These are phyloP conservation scores for Portevinia maculata DNA, from an alignment of 2,888 invertebrate species.

Conservation along the genomic window DNA sequence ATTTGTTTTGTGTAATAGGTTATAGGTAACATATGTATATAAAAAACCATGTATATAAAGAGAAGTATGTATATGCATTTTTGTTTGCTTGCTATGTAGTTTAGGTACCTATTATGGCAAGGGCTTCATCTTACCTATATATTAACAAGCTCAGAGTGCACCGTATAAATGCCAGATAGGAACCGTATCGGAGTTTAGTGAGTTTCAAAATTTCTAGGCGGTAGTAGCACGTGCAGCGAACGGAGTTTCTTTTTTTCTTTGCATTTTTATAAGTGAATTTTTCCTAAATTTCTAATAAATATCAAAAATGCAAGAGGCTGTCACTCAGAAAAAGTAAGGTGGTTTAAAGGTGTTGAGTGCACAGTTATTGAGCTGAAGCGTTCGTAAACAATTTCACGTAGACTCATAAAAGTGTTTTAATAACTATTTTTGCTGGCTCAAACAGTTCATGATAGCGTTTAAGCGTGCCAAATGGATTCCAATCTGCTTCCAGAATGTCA, in stretches of 20 bases:
- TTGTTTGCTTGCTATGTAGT: slow-evolving; percentile 9
- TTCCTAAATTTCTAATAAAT: not conserved
- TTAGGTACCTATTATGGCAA: not conserved
- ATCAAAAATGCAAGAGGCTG: slow-evolving; percentile 34
- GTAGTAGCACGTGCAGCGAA: slow-evolving; percentile 21
- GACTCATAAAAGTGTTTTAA: no score
- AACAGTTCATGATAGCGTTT: no score
- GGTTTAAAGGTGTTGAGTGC: not conserved
- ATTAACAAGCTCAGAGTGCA: not conserved
- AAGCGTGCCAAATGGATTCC: no score
- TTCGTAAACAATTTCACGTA: no score
- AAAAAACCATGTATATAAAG: no score
- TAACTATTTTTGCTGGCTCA: no score
- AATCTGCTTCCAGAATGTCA: no score
- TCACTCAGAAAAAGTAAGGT: slow-evolving; percentile 28
- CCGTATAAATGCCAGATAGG: slow-evolving; percentile 51
- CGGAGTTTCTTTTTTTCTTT: slow-evolving; percentile 37
- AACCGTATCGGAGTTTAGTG: slow-evolving; percentile 36
- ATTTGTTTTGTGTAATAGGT: no score
- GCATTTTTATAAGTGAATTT: slow-evolving; percentile 17
- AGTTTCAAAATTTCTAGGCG: slow-evolving; percentile 35
- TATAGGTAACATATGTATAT: no score
- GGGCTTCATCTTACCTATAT: no score
- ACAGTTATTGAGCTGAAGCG: no score
- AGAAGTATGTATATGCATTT: slow-evolving; percentile 22